Evolutionary conservation across 2,113 vertebrate species (phyloP).

Genomic region (Scomber japonicus): DNA sequence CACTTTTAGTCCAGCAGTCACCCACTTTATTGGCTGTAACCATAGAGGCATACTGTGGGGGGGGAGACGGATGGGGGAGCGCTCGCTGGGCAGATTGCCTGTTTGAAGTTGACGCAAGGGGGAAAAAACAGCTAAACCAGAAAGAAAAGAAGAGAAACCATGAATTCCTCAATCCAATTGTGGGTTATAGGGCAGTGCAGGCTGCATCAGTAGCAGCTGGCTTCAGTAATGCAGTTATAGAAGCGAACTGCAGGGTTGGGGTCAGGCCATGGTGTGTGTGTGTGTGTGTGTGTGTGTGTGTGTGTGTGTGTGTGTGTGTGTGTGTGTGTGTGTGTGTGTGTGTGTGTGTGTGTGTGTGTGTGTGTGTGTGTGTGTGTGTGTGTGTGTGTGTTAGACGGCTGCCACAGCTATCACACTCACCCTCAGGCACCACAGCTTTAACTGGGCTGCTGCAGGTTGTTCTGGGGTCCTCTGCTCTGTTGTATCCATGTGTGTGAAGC

Average conservation of each 20-base stretch:
- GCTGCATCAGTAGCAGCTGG: constrained; percentile 89
- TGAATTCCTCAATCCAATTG: constrained; percentile 95
- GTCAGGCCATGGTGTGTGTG: constrained; percentile 87
- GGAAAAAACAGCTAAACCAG: constrained; percentile 82
- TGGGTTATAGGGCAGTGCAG: constrained; percentile 89
- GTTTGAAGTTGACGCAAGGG: constrained; percentile 81
- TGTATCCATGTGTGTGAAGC: constrained; percentile 53
- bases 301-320: constrained; percentile 57
- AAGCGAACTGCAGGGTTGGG: constrained; percentile 84
- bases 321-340: constrained; percentile 50
- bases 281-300: constrained; percentile 39
- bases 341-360: constrained; percentile 40
- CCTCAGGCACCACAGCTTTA: constrained; percentile 68
- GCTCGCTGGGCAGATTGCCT: constrained; percentile 89
- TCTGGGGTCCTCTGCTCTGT: constrained; percentile 54
- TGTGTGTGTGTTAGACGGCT: constrained; percentile 25
- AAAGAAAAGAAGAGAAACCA: constrained; percentile 80
- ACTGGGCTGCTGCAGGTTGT: constrained; percentile 67
- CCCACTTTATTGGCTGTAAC: constrained; percentile 63
- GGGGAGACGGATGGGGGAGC: constrained; percentile 76
- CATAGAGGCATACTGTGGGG: constrained; percentile 53
- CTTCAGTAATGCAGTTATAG: constrained; percentile 94
- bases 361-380: constrained; percentile 36
- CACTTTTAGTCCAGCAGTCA: constrained; percentile 91
- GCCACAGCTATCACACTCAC: constrained; percentile 65